phyloP scores from a whole-genome alignment of 2,113 vertebrate species.

The Brachyhypopomus gauderio region DNA sequence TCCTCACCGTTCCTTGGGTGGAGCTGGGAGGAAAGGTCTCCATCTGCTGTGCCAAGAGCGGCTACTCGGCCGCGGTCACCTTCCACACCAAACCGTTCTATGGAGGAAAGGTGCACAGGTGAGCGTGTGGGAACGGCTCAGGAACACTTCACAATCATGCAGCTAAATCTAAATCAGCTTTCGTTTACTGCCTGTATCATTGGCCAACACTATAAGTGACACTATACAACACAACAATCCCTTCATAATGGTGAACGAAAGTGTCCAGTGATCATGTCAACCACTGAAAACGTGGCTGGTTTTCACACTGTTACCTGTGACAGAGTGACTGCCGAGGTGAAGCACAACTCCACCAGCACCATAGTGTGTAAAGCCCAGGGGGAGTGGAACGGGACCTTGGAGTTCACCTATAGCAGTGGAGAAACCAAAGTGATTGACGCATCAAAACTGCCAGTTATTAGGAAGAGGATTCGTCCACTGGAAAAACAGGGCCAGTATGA shows the following conservation, averaged over 20 bases:
- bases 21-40: constrained; percentile 90
- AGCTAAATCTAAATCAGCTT: background rate
- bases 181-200: too few relatives aligned
- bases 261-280: too few relatives aligned
- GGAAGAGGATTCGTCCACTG: constrained; percentile 82
- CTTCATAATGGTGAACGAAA: too few relatives aligned
- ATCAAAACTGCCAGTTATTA: constrained; percentile 77
- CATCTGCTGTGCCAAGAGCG: constrained; percentile 84
- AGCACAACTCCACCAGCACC: constrained; percentile 84
- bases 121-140: background rate
- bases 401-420: constrained; percentile 88
- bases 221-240: too few relatives aligned
- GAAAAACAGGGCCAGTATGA: constrained; percentile 83
- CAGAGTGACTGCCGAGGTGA: constrained; percentile 90
- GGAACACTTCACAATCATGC: background rate
- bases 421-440: constrained; percentile 90
- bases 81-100: constrained; percentile 96
- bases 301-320: background rate
- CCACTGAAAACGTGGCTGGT: background rate
- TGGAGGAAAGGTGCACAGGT: constrained; percentile 93
- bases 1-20: constrained; percentile 92
- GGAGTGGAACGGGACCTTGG: constrained; percentile 87
- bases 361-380: constrained; percentile 89
- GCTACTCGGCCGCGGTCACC: constrained; percentile 82
- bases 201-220: background rate